Conservation (phyloP, 2,113 vertebrate species). For the Pituophis catenifer region DNA sequence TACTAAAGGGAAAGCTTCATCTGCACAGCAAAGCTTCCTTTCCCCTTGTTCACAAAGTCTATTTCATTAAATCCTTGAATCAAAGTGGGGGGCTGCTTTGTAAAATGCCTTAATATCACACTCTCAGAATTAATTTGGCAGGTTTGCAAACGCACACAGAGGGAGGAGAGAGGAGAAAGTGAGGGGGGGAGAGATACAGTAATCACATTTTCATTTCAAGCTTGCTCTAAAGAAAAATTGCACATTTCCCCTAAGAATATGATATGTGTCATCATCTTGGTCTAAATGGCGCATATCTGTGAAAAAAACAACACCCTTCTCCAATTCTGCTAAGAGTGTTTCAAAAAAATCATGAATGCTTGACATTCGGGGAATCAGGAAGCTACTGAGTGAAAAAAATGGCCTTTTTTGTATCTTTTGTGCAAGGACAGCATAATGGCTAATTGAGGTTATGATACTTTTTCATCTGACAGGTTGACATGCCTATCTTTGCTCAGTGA, state of each 20-base stretch:
- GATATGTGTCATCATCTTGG: not conserved
- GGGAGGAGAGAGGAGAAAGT: not conserved
- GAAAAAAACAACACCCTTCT: not conserved
- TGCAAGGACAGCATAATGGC: conserved; percentile 32
- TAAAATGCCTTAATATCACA: conserved; percentile 1
- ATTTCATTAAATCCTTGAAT: not conserved
- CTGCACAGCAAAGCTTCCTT: not conserved
- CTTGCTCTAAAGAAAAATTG: conserved; percentile 5
- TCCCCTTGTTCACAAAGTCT: not conserved
- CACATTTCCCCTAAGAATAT: not conserved
- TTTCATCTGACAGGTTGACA: conserved; percentile 25
- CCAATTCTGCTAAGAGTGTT: not conserved
- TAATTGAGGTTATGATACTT: conserved; percentile 35
- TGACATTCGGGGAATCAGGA: not conserved
- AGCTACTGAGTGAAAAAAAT: conserved; percentile 4
- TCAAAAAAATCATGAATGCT: conserved; percentile 3
- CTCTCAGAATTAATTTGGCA: not conserved
- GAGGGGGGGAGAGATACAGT: not conserved
- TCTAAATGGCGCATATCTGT: conserved; percentile 19
- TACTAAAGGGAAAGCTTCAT: not conserved
- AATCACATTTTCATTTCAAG: not conserved
- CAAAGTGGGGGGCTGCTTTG: not conserved
- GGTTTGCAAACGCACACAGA: not conserved
- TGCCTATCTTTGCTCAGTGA: conserved; percentile 13
- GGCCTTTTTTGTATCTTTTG: not conserved